phyloP scores from a whole-genome alignment of 2,113 vertebrate species.

The Pelecanus crispus region DNA sequence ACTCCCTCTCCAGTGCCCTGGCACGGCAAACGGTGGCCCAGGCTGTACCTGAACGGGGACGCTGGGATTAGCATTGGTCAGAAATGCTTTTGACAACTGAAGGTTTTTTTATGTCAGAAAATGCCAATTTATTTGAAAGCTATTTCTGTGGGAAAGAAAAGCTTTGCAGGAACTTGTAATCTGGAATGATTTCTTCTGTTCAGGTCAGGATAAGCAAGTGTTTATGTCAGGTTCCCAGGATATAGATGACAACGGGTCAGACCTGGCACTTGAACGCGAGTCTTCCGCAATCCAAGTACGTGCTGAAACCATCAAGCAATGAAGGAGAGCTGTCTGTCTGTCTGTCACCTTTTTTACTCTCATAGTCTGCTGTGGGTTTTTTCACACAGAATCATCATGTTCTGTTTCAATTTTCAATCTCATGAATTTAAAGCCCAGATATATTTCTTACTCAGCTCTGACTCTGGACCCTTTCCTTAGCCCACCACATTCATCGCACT shows the following conservation, averaged over 20 bases:
- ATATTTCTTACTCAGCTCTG: neutral
- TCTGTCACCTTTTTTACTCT: neutral
- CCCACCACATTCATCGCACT: neutral
- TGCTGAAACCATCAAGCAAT: neutral
- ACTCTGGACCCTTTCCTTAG: neutral
- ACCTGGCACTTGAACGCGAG: neutral
- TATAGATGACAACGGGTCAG: neutral
- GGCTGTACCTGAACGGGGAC: neutral
- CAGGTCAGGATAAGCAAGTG: neutral
- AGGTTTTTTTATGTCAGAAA: neutral
- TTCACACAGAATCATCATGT: neutral
- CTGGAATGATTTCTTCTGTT: neutral
- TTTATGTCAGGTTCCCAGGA: neutral
- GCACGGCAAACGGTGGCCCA: rapidly evolving
- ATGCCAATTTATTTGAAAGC: neutral
- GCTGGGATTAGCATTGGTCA: neutral
- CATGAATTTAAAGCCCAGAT: neutral
- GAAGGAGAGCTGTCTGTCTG: neutral
- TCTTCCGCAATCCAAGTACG: neutral
- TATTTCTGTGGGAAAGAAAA: neutral
- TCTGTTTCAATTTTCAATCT: neutral
- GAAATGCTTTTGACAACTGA: neutral
- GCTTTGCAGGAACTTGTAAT: neutral
- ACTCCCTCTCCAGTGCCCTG: too few relatives aligned
- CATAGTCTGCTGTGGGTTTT: neutral